Evolutionary conservation across 2,113 vertebrate species (phyloP).

Genomic region (Catagonus wagneri): DNA sequence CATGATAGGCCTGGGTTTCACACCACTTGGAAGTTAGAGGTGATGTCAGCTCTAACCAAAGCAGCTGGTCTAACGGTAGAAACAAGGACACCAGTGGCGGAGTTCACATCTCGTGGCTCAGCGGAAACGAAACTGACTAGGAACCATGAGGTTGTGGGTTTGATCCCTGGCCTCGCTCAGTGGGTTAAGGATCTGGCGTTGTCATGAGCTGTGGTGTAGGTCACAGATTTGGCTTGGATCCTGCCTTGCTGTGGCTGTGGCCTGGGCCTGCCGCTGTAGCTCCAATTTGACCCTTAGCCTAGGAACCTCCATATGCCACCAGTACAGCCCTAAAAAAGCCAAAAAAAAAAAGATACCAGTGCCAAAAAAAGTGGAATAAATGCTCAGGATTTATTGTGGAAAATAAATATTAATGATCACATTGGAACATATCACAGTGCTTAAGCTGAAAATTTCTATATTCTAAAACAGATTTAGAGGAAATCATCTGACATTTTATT

Average conservation of each 20-base stretch:
- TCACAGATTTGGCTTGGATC: too few species aligned
- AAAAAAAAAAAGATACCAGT: neutral
- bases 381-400: neutral
- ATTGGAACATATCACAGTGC: neutral
- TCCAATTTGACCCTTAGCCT: too few species aligned
- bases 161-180: too few species aligned
- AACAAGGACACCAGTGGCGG: neutral
- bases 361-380: slow-evolving; percentile 4
- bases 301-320: too few species aligned
- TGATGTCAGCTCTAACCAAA: neutral
- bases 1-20: neutral
- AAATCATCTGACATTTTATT: neutral
- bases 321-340: too few species aligned
- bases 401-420: slow-evolving; percentile 6
- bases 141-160: too few species aligned
- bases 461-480: neutral
- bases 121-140: too few species aligned
- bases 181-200: too few species aligned
- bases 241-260: too few species aligned
- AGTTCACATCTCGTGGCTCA: too few species aligned
- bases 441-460: neutral
- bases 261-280: too few species aligned
- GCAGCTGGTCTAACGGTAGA: neutral
- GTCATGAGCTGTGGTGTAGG: too few species aligned
- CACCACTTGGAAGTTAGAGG: neutral